Evolutionary conservation across 2,888 invertebrate genomes (phyloP), one percentile per base, ranked within the genome.

Genomic region (Lycia hirtaria): DNA sequence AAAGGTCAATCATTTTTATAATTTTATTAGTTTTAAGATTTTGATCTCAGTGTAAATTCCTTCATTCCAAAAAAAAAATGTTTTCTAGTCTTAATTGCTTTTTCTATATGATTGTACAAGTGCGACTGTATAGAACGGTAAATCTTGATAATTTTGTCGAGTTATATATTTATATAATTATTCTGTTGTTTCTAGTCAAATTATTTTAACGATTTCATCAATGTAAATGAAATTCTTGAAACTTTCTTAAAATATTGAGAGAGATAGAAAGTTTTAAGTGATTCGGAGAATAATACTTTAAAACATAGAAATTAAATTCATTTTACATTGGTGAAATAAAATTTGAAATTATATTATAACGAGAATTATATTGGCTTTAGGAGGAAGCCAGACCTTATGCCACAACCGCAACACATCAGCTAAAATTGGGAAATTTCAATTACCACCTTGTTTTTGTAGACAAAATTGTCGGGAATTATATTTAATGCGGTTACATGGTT

Each of bases 121-220:
- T 91, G 91, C 91, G 91, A 85, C 91, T 91, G 91, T 89, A 85
- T 77, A 70, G 65, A 69, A 67, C 62, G 69, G 70, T 67, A 69
- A 70, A 58, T 70, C 74, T 76, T 81, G 71, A 78, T 86, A 69
- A 61, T 75, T 83, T 87, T 85, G 76, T 84, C 76, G 73, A 73
- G 76, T 83, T 80, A 78, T 78, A 71, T 65, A 66, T 65, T 66
- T 33, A 33, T 47, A 35, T 32, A 33, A 35, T 22, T 35, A 66
- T 71, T 85, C 79, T 81, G 87, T 91, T 90, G 79, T 81, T 86
- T 88, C 91, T 90, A 91, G 91, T 91, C 91, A 87, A 91, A 88
- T 88, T 87, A 85, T 85, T 88, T 88, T 82, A 57, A 38, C 4
- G 40, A 79, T 78, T 71, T 85, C 78, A 76, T 80, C 78, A 80